These are phyloP conservation scores for Brachionus manjavacas DNA, from an alignment of 1,140 invertebrate genomes.

Conservation along the genomic window DNA sequence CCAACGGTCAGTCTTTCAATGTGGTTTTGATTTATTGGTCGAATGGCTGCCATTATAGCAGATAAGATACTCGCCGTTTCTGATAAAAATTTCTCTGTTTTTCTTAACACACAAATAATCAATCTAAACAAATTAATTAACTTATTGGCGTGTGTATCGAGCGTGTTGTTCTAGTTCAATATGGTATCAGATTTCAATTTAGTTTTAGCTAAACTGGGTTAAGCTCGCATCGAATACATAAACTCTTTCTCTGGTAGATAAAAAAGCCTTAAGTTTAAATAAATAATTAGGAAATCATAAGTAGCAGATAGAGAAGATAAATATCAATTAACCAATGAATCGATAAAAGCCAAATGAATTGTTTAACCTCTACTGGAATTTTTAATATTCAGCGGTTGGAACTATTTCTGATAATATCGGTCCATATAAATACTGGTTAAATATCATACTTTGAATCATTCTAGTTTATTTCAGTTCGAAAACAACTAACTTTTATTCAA, in stretches of 20 bases:
- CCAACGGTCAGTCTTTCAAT: not conserved
- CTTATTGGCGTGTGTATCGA: slow-evolving; percentile 24
- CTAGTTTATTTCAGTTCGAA: not conserved
- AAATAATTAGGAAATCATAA: slow-evolving; percentile 32
- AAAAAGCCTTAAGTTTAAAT: slow-evolving; percentile 12
- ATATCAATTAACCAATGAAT: slow-evolving; percentile 37
- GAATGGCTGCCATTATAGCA: not conserved
- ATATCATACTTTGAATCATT: slow-evolving; percentile 4
- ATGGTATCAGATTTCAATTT: not conserved
- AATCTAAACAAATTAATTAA: slow-evolving; percentile 32
- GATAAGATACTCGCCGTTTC: not conserved
- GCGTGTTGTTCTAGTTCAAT: not conserved
- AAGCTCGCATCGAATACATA: not conserved
- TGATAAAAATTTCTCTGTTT: not conserved
- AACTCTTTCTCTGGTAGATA: not conserved
- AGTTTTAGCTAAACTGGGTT: not conserved
- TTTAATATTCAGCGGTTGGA: not conserved
- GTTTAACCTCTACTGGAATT: slow-evolving; percentile 28
- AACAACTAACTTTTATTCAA: not conserved
- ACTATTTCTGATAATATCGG: not conserved
- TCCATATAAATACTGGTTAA: slow-evolving; percentile 26
- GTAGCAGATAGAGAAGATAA: not conserved
- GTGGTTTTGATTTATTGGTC: not conserved
- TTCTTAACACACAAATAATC: slow-evolving; percentile 26
- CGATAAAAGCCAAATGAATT: slow-evolving; percentile 19